Conservation (phyloP, 2,113 vertebrate genomes). For the Ranitomeya imitator region DNA sequence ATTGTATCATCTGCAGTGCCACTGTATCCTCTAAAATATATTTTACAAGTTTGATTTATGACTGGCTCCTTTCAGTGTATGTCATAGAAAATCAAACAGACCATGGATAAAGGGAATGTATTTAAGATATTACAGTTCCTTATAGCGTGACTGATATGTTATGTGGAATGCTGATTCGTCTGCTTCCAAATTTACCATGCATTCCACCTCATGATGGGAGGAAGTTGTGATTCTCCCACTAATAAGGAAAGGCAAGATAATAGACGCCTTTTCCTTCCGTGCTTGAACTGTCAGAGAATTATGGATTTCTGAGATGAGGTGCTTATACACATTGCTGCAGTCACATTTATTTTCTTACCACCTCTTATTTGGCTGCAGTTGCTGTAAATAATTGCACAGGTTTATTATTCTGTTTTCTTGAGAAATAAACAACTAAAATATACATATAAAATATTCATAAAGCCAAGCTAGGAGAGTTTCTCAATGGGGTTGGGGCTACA, state of each 20-base stretch:
- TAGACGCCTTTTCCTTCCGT: not conserved
- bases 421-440: too few species aligned
- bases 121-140: not conserved
- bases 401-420: too few species aligned
- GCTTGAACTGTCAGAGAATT: not conserved
- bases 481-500: too few species aligned
- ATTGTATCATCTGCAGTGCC: too few species aligned
- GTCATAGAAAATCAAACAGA: not conserved
- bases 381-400: too few species aligned
- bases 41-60: not conserved
- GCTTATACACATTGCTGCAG: not conserved
- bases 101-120: not conserved
- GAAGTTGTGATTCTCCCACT: not conserved
- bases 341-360: not conserved
- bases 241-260: not conserved
- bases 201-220: not conserved
- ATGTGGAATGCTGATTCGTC: not conserved
- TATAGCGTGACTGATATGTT: not conserved
- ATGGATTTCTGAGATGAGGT: not conserved
- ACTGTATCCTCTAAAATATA: too few species aligned
- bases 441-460: too few species aligned
- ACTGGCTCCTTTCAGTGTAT: not conserved
- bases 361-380: too few species aligned
- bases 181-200: constrained; percentile 4
- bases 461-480: too few species aligned